These are phyloP conservation scores for Eidolon helvum DNA, from an alignment of 2,113 vertebrate species.

Conservation along the genomic window DNA sequence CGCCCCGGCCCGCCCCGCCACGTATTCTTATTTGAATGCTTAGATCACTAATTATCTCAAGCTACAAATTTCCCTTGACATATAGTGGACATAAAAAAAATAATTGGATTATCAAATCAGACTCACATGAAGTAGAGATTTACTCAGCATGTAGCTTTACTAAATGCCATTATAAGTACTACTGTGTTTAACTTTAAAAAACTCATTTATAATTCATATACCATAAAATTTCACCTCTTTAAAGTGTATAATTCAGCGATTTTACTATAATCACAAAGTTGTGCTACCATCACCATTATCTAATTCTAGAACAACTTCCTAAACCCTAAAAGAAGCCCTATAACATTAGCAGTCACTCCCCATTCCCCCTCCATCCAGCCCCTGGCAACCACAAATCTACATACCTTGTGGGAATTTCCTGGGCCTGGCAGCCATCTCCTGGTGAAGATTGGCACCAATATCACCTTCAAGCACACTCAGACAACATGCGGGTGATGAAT, in stretches of 20 bases:
- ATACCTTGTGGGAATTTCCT: slow-evolving; percentile 93
- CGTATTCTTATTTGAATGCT: background rate
- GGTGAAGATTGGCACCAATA: slow-evolving; percentile 94
- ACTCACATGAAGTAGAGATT: background rate
- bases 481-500: slow-evolving; percentile 96
- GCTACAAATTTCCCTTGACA: background rate
- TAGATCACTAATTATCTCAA: background rate
- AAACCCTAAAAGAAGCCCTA: background rate
- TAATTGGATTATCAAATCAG: background rate
- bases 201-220: background rate
- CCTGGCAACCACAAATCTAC: background rate
- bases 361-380: background rate
- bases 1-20: too few relatives aligned
- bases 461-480: slow-evolving; percentile 90
- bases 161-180: background rate
- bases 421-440: slow-evolving; percentile 91
- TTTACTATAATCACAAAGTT: background rate
- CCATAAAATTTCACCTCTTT: background rate
- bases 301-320: background rate
- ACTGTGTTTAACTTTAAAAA: background rate
- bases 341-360: background rate
- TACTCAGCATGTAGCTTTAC: background rate
- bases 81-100: background rate
- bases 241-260: background rate
- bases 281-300: background rate